Base-by-base conservation (phyloP, 2,888 invertebrate genomes). In the Polyommatus iphigenia region DNA sequence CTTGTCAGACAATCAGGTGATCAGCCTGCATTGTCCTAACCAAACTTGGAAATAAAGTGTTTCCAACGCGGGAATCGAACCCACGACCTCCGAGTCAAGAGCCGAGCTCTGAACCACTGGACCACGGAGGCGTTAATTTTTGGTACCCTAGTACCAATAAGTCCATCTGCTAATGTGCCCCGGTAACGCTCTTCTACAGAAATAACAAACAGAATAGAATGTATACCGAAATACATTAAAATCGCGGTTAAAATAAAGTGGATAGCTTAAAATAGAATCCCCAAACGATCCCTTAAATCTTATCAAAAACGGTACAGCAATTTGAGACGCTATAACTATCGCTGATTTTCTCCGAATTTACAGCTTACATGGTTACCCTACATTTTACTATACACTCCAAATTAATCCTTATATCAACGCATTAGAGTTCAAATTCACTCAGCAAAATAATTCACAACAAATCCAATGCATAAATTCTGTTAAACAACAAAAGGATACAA, bases 291-390 rank as follows among this genome's bases (percentile, higher is more conserved):
- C 67, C 10, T 20, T 41, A 41, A 8, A 76, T 41, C 36, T 76
- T 76, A 76, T 76, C 76, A 62, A 76, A 62, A 76, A 54, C 59
- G 41, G 76, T 62, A 24, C 76, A 76, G 76, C 59, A 76, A 76
- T 76, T 76, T 50, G 62, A 36, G 76, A 41, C 29, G 24, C 41
- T 76, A 41, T 62, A 76, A 62, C 59, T 76, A 76, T 76, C 32
- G 57, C 76, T 76, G 76, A 62, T 59, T 76, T 62, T 59, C 41
- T 36, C 36, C 57, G 10, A 76, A 76, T 67, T 67, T 67, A 67
- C 67, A 67, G 67, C 67, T 67, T 32, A 67, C 29, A 67, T 32
- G 67, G 29, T 67, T 76, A 57, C 76, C 41, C 32, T 76, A 57
- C 13, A n/a, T 32, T 41, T 62, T 3, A n/a, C 0, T 36, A 1